Evolutionary conservation across 30 jellyfish, hydroid and myxozoan species (phyloP), one percentile per base, ranked within the genome.

Genomic region (Nemopilema nomurai): DNA sequence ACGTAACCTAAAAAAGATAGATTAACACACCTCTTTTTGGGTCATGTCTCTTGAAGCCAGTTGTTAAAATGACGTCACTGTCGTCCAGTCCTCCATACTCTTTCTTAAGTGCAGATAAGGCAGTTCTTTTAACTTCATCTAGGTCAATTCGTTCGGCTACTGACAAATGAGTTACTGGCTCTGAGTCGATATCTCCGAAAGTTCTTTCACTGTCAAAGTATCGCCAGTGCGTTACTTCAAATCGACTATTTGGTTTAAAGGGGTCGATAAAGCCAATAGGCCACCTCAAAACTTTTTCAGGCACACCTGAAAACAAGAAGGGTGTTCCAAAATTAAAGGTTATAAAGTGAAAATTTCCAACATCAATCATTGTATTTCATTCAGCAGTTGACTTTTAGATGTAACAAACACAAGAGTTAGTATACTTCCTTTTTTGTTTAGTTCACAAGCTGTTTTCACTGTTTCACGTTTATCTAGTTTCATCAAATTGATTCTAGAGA

Each of bases 151-250:
- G 57, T 29, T 95, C 90, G 0, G 95, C 79, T 49, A 71, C 87
- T 24, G 87, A 33, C 24, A 87, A 41, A 62, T 53, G 65, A 20
- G 99, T 79, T 20, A 87, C 92, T n/a, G 99, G 97, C 64, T 72
- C 94, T 6, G 77, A 32, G 51, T 88, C 97, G 9, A 78, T 62
- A 30, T 76, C 74, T 1, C 97, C 99, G 31, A 68, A 95, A 21
- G 90, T 66, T 26, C 81, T 63, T 28, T 80, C 74, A 18, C 74
- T 73, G n/a, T 82, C 87, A 81, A 95, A 95, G 78, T 90, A 95
- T 79, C 90, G 77, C 99, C 99, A 95, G 63, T 83, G 88, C 70
- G 87, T 95, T 30, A 95, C 99, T 77, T 95, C 99, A 83, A 95
- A 95, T 71, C 99, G 53, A 32, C 97, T 75, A 69, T 74, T 67